Conservation (phyloP, 2,888 invertebrate species). For the Ganaspis brasiliensis region DNA sequence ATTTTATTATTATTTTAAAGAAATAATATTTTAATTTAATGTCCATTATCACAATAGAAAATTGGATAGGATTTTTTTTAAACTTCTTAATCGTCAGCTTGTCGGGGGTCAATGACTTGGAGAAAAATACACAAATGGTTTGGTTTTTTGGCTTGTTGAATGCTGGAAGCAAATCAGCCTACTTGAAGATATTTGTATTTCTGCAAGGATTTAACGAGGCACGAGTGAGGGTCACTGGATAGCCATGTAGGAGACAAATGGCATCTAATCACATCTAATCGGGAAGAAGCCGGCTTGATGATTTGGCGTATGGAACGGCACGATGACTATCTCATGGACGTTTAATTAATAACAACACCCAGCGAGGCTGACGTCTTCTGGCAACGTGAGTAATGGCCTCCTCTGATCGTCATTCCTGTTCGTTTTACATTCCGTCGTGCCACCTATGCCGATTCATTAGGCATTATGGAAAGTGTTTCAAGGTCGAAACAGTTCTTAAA, state of each 20-base stretch:
- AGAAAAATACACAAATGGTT: too few relatives aligned
- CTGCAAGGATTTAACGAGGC: conserved; percentile 20
- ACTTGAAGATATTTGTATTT: not conserved
- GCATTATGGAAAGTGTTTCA: conserved; percentile 62
- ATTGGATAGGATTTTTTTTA: too few relatives aligned
- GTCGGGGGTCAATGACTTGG: too few relatives aligned
- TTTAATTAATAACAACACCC: conserved; percentile 75
- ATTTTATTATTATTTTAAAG: too few relatives aligned
- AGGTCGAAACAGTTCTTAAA: conserved; percentile 53
- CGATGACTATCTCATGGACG: conserved; percentile 74
- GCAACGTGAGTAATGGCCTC: conserved; percentile 73
- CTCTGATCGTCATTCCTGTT: conserved; percentile 68
- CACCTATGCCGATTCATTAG: conserved; percentile 64
- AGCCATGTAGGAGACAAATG: conserved; percentile 71
- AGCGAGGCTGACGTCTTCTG: conserved; percentile 70
- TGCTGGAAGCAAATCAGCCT: not conserved
- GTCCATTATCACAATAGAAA: too few relatives aligned
- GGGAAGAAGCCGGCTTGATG: conserved; percentile 64
- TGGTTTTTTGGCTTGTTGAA: not conserved
- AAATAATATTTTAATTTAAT: too few relatives aligned
- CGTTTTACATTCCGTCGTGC: conserved; percentile 66
- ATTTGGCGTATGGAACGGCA: conserved; percentile 60
- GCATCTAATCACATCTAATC: conserved; percentile 72
- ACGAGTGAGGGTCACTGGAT: conserved; percentile 62
- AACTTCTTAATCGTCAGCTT: too few relatives aligned